These are phyloP conservation scores for Orius insidiosus DNA, from an alignment of 1,140 invertebrate genomes.

Conservation along the genomic window DNA sequence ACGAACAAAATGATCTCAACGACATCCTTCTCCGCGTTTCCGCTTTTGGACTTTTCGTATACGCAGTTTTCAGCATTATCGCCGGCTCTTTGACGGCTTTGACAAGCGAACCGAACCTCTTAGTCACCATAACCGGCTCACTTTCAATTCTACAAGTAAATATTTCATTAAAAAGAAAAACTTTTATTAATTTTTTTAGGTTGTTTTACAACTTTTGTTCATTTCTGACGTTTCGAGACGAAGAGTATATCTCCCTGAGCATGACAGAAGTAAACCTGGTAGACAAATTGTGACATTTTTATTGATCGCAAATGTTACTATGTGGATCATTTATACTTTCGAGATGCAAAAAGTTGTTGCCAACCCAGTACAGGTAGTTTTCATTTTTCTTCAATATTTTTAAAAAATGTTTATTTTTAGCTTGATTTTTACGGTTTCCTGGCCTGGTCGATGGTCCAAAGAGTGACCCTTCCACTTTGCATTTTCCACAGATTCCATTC, in stretches of 20 bases:
- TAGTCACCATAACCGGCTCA: slow-evolving; percentile 76
- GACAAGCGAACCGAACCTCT: slow-evolving; percentile 65
- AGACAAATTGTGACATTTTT: slow-evolving; percentile 89
- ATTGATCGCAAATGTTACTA: slow-evolving; percentile 83
- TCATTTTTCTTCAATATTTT: neutral
- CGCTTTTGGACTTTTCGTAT: slow-evolving; percentile 78
- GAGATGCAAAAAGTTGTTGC: slow-evolving; percentile 87
- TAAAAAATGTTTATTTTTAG: slow-evolving; percentile 34
- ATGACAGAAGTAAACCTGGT: slow-evolving; percentile 83
- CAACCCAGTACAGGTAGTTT: slow-evolving; percentile 49
- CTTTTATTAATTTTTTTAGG: slow-evolving; percentile 30
- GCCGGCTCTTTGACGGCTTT: slow-evolving; percentile 68
- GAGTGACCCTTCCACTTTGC: slow-evolving; percentile 81
- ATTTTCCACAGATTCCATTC: slow-evolving; percentile 97
- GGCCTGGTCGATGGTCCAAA: slow-evolving; percentile 85
- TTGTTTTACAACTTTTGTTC: slow-evolving; percentile 81
- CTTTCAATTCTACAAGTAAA: slow-evolving; percentile 65
- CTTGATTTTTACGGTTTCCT: slow-evolving; percentile 85
- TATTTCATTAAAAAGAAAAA: neutral
- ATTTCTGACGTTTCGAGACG: slow-evolving; percentile 85
- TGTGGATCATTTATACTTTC: slow-evolving; percentile 92
- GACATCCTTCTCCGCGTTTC: slow-evolving; percentile 80
- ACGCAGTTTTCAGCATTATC: slow-evolving; percentile 83
- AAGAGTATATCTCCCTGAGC: slow-evolving; percentile 73
- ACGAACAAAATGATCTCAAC: slow-evolving; percentile 73